Percentiles rank a stretch among this genome's conserved stretches.
Conservation (phyloP, 2,113 vertebrate species). For the Chloebia gouldiae region DNA sequence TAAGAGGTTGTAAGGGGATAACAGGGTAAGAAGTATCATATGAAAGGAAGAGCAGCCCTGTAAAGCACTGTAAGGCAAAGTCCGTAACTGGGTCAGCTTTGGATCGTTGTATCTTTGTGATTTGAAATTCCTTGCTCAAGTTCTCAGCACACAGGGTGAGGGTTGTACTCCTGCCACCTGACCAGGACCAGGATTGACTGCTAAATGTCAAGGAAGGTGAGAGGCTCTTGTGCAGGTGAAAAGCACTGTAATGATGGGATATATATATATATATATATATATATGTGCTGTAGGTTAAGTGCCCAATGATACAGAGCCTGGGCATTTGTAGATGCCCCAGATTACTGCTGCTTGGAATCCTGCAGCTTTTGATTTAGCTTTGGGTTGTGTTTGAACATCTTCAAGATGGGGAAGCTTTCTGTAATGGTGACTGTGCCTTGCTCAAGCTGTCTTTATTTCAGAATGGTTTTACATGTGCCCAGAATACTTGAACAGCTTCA, state of each 20-base stretch:
- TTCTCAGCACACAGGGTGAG: background rate
- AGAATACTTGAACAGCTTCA: background rate
- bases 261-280: no score
- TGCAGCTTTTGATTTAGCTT: background rate
- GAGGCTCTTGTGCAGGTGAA: background rate
- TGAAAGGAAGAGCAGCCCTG: background rate
- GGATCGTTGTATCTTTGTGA: background rate
- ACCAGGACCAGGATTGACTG: background rate
- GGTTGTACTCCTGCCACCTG: background rate
- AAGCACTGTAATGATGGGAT: background rate
- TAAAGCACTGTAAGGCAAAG: background rate
- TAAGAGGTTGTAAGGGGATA: background rate
- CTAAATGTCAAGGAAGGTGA: background rate
- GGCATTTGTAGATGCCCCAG: background rate
- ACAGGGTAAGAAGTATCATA: accelerated
- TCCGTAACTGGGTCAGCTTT: background rate
- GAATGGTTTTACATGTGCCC: background rate
- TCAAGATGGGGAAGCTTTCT: background rate
- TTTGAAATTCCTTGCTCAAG: background rate
- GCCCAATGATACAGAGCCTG: background rate
- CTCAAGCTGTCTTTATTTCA: background rate
- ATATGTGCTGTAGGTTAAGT: background rate
- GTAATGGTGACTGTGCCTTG: background rate
- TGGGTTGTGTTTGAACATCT: background rate
- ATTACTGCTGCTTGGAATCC: background rate